Percentiles rank a stretch among this genome's conserved stretches.
Conservation (phyloP, 2,797 vertebrate species). For the Orientallactaga sibirica region DNA sequence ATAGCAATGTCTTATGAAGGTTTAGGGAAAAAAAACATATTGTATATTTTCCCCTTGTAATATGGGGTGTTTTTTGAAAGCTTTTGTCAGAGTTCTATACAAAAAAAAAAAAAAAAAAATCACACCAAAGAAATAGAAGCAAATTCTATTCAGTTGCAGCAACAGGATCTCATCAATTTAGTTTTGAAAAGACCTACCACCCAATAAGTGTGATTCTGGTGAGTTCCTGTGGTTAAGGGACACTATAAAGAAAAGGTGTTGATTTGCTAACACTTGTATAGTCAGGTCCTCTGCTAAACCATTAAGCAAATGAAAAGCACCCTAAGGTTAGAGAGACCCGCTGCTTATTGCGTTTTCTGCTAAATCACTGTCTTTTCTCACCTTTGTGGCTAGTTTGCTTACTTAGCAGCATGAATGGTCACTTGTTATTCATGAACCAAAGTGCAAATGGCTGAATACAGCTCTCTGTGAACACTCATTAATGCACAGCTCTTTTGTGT, state of each 20-base stretch:
- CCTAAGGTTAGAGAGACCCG: conserved; percentile 23
- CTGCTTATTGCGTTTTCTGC: conserved; percentile 13
- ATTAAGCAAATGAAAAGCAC: conserved; percentile 58
- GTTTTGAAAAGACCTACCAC: conserved; percentile 21
- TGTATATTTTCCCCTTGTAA: background rate
- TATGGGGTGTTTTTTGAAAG: background rate
- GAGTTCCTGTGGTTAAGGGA: background rate
- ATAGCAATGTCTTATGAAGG: background rate
- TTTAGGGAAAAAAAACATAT: background rate
- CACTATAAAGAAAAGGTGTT: conserved; percentile 21
- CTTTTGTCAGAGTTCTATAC: background rate
- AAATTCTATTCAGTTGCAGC: background rate
- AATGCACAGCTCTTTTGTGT: conserved; percentile 31
- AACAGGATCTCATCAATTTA: conserved; percentile 20
- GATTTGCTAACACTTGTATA: conserved; percentile 40
- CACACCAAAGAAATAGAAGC: background rate
- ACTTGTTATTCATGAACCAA: conserved; percentile 70
- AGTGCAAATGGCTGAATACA: conserved; percentile 53
- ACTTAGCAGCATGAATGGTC: conserved; percentile 61
- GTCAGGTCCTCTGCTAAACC: background rate
- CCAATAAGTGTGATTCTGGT: background rate
- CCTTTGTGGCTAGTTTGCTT: conserved; percentile 57
- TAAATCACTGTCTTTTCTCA: conserved; percentile 68
- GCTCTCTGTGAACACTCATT: conserved; percentile 53
- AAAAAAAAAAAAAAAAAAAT: background rate